Conservation (phyloP, 2,797 vertebrate genomes). For the Erethizon dorsatum region DNA sequence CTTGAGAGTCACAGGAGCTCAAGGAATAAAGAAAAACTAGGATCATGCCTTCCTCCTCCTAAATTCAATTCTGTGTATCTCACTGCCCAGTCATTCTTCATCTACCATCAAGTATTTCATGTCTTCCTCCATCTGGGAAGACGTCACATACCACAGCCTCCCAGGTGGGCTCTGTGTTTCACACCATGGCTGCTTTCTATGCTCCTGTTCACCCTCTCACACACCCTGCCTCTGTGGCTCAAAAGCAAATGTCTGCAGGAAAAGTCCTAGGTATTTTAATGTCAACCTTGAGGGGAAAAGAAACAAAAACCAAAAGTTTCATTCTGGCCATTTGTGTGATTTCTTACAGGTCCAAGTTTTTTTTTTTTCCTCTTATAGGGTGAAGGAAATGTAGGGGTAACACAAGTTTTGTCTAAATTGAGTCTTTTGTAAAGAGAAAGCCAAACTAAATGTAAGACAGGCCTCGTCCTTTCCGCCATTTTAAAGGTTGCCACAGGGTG, state of each 20-base stretch:
- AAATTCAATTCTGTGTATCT: neutral
- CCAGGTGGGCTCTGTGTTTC: neutral
- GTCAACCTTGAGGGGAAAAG: neutral
- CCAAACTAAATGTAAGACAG: neutral
- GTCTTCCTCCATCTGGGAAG: neutral
- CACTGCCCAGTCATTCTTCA: neutral
- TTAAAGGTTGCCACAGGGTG: neutral
- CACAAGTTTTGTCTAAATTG: neutral
- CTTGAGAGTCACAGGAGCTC: neutral
- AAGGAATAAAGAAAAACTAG: constrained; percentile 31
- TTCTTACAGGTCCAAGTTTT: neutral
- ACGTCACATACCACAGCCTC: neutral
- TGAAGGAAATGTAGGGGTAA: neutral
- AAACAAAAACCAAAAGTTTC: neutral
- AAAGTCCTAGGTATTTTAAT: neutral
- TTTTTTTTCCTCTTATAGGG: neutral
- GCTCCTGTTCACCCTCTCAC: neutral
- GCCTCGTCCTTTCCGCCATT: neutral
- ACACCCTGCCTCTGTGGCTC: neutral
- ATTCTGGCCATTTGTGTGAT: neutral
- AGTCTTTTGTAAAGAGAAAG: constrained; percentile 8
- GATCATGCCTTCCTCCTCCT: neutral
- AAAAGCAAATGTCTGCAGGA: constrained; percentile 30
- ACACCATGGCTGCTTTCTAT: neutral
- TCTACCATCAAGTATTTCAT: neutral